Evolutionary conservation across 1,140 invertebrate species (phyloP).

Genomic region (Lordiphosa clarofinis): DNA sequence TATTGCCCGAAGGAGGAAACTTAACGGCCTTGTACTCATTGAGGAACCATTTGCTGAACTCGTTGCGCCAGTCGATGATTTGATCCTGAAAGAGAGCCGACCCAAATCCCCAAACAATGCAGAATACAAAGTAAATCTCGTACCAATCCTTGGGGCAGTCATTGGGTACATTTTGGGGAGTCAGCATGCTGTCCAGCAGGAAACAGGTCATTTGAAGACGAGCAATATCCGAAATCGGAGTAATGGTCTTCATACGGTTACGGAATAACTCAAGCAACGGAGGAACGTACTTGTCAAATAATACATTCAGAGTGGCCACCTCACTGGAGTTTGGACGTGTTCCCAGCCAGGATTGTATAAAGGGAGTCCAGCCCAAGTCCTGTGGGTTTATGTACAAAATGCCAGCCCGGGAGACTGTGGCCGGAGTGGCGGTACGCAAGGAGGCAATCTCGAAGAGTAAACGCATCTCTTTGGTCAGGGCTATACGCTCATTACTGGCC

Average conservation of each 20-base stretch:
- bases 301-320: conserved; percentile 89
- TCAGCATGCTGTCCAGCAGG: conserved; percentile 91
- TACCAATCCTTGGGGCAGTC: conserved; percentile 96
- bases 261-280: conserved; percentile 88
- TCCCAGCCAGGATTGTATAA: conserved; percentile 95
- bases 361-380: conserved; percentile 92
- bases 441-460: conserved; percentile 95
- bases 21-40: conserved; percentile 95
- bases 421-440: conserved; percentile 94
- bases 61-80: conserved; percentile 91
- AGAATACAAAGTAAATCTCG: conserved; percentile 96
- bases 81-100: conserved; percentile 94
- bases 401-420: conserved; percentile 95
- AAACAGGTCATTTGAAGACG: conserved; percentile 94
- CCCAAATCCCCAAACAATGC: conserved; percentile 95
- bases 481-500: conserved; percentile 96
- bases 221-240: conserved; percentile 92
- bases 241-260: conserved; percentile 92
- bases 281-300: conserved; percentile 97
- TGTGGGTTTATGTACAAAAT: conserved; percentile 90
- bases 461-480: conserved; percentile 93
- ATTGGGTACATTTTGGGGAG: conserved; percentile 87
- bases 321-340: conserved; percentile 85
- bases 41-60: conserved; percentile 88
- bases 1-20: conserved; percentile 88